Percentiles rank a stretch among this genome's conserved stretches.
These are phyloP conservation scores for Pyrochroa serraticornis DNA, from an alignment of 2,888 invertebrate species.

Conservation along the genomic window DNA sequence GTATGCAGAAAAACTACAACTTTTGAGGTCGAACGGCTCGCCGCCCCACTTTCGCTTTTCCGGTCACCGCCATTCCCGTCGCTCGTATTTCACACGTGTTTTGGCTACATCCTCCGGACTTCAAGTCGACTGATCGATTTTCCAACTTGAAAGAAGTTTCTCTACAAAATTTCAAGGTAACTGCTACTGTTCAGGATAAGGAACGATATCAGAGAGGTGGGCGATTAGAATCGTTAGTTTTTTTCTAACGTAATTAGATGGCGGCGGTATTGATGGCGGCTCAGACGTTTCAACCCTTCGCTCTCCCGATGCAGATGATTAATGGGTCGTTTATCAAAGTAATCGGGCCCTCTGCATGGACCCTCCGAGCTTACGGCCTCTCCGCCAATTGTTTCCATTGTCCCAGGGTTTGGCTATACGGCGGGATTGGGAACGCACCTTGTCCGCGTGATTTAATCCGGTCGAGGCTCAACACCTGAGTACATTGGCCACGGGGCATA, in stretches of 20 bases:
- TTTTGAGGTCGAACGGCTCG: too few relatives aligned
- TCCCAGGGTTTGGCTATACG: slow-evolving; percentile 33
- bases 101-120: too few relatives aligned
- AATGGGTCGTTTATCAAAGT: slow-evolving; percentile 58
- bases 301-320: slow-evolving; percentile 46
- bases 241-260: too few relatives aligned
- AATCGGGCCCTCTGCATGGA: slow-evolving; percentile 52
- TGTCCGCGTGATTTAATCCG: slow-evolving; percentile 58
- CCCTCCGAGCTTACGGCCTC: slow-evolving; percentile 43
- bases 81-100: too few relatives aligned
- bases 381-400: slow-evolving; percentile 51
- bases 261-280: slow-evolving; percentile 1
- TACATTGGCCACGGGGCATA: slow-evolving; percentile 57
- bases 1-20: too few relatives aligned
- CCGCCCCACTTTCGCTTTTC: too few relatives aligned
- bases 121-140: slow-evolving; percentile 24
- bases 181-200: too few relatives aligned
- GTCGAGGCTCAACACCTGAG: slow-evolving; percentile 58
- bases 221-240: too few relatives aligned
- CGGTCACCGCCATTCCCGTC: too few relatives aligned
- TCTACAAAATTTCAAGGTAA: too few relatives aligned
- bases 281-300: not conserved
- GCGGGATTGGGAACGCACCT: slow-evolving; percentile 4
- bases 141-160: slow-evolving; percentile 26
- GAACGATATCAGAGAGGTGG: too few relatives aligned